Base-by-base conservation (phyloP, 1,140 invertebrate genomes). In the Drosophila pachea region DNA sequence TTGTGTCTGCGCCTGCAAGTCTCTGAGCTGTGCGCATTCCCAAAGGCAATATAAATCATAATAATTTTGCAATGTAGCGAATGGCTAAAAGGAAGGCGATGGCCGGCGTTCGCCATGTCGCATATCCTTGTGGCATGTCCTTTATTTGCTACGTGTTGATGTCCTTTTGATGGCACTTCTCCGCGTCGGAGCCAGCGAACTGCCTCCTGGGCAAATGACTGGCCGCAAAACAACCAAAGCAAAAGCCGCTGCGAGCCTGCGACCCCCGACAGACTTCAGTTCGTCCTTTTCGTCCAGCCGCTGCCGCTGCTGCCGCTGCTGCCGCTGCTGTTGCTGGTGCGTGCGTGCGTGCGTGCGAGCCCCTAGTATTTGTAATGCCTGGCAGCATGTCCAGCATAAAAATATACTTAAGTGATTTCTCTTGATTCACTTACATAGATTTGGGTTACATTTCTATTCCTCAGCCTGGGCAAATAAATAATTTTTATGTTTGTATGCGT, bases 391-490 rank as follows among this genome's bases (percentile, higher is more conserved):
- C 81, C 81, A 84, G 81, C 81, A 84, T 84, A 84, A 84, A 86
- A 84, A 84, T 84, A 84, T 84, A 84, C 81, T 84, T 84, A 84
- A 84, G 81, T 84, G 81, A 84, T 84, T 84, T 84, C 81, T 84
- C 81, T 86, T 84, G 79, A 84, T 84, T 84, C 79, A 84, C 81
- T 84, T 86, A 83, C 76, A 83, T 83, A 84, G 81, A 84, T 84
- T 86, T 84, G 81, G 76, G 81, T 84, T 84, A 86, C 81, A 84
- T 84, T 84, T 86, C 67, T 62, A 60, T 64, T 61, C 59, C 64
- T 62, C 45, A 47, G 38, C 71, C 38, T 7, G 49, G 53, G 70
- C 81, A 86, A 84, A 84, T 84, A 84, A 84, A 84, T 84, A 84
- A 84, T 86, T 79, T 84, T 76, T 86, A 76, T 81, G 79, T 76